These are phyloP conservation scores for Telenomus remus DNA, from an alignment of 1,140 invertebrate genomes.

Conservation along the genomic window DNA sequence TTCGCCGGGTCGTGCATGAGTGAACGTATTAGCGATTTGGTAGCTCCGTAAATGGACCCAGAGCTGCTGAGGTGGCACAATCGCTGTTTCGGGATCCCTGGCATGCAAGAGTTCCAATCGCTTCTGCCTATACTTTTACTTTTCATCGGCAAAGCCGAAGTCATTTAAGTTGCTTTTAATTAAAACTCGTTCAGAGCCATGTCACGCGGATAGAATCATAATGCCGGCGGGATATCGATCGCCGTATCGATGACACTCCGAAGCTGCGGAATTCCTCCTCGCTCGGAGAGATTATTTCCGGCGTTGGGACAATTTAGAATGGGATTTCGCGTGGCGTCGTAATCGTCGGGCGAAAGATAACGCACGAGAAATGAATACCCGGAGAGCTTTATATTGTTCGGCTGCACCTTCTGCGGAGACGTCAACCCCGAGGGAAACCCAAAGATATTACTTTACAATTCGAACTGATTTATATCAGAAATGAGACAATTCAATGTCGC, in stretches of 20 bases:
- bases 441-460: conserved; percentile 30
- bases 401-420: conserved; percentile 9
- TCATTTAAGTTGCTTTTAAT: conserved; percentile 65
- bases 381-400: conserved; percentile 23
- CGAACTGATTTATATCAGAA: conserved; percentile 37
- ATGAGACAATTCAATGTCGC: conserved; percentile 29
- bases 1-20: conserved; percentile 25
- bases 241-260: conserved; percentile 10
- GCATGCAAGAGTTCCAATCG: neutral
- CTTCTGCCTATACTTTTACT: conserved; percentile 15
- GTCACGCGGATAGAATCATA: conserved; percentile 51
- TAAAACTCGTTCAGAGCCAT: conserved; percentile 62
- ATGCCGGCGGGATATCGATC: conserved; percentile 40
- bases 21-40: conserved; percentile 32
- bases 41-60: conserved; percentile 15
- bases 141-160: conserved; percentile 23
- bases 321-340: conserved; percentile 22
- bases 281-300: conserved; percentile 16
- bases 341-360: conserved; percentile 30
- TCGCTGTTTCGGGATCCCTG: conserved; percentile 5
- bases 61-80: conserved; percentile 10
- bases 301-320: conserved; percentile 37
- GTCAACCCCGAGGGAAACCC: neutral
- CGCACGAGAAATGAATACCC: conserved; percentile 28
- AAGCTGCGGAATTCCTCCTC: conserved; percentile 28